Evolutionary conservation across 2,113 vertebrate genomes (phyloP).

Genomic region (Alaudala cheleensis): DNA sequence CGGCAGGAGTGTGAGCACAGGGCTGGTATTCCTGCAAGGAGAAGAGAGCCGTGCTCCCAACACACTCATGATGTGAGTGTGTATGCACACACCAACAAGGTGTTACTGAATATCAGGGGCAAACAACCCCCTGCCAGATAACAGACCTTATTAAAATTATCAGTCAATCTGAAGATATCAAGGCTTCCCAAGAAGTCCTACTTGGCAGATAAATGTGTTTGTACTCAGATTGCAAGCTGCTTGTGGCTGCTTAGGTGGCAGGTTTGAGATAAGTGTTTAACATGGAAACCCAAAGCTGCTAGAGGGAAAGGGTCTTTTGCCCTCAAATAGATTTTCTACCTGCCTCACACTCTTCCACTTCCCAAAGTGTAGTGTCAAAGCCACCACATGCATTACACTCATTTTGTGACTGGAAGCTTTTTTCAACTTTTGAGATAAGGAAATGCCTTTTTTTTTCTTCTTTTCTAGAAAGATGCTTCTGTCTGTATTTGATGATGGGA

Average conservation of each 20-base stretch:
- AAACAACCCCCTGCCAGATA: not conserved
- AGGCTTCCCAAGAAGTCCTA: not conserved
- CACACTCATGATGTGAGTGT: accelerated
- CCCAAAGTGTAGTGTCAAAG: not conserved
- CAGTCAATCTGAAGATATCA: not conserved
- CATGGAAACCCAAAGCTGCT: not conserved
- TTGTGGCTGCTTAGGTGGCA: not conserved
- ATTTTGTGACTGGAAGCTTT: not conserved
- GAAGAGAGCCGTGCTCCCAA: accelerated
- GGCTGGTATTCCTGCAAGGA: not conserved
- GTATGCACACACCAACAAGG: accelerated
- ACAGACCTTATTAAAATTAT: not conserved
- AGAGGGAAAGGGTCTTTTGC: not conserved
- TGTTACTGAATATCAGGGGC: not conserved
- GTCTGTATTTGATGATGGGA: not conserved
- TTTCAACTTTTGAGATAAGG: not conserved
- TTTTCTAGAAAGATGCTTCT: not conserved
- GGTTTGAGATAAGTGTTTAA: not conserved
- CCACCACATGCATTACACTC: not conserved
- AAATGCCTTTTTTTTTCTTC: not conserved
- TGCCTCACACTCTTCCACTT: not conserved
- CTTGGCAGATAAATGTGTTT: slow-evolving; percentile 18
- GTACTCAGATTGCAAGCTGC: not conserved
- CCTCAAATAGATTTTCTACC: not conserved
- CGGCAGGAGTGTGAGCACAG: not conserved